These are phyloP conservation scores for Stomatorhinus ivindoensis DNA, from an alignment of 2,113 vertebrate genomes.

Conservation along the genomic window DNA sequence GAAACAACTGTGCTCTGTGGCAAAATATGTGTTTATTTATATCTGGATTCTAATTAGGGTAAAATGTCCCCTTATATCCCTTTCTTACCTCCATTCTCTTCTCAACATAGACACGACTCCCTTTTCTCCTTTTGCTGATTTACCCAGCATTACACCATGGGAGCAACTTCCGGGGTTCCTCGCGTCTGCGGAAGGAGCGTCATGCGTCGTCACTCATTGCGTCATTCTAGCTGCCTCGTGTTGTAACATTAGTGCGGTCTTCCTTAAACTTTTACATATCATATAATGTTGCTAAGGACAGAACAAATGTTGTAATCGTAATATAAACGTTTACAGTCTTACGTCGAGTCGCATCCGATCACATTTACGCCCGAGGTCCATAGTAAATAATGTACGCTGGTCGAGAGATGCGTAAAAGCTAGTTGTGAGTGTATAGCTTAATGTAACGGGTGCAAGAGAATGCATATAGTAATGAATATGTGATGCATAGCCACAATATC, in stretches of 20 bases:
- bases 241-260: not conserved
- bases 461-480: not conserved
- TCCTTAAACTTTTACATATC: not conserved
- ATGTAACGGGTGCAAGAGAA: not conserved
- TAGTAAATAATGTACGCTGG: not conserved
- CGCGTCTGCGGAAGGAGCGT: slow-evolving; percentile 42
- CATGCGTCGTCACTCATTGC: slow-evolving; percentile 14
- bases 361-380: not conserved
- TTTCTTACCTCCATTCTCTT: slow-evolving; percentile 67
- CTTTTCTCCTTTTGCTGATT: slow-evolving; percentile 44
- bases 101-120: slow-evolving; percentile 36
- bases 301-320: not conserved
- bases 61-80: not conserved
- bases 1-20: not conserved
- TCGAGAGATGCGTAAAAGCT: not conserved
- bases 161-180: slow-evolving; percentile 50
- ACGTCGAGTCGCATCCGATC: not conserved
- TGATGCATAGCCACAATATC: not conserved
- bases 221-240: not conserved
- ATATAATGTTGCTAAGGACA: not conserved
- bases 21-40: not conserved
- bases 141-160: slow-evolving; percentile 53
- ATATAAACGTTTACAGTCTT: not conserved
- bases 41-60: not conserved
- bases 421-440: not conserved